phyloP scores from a whole-genome alignment of 2,888 invertebrate species.

The Hemithea aestivaria region DNA sequence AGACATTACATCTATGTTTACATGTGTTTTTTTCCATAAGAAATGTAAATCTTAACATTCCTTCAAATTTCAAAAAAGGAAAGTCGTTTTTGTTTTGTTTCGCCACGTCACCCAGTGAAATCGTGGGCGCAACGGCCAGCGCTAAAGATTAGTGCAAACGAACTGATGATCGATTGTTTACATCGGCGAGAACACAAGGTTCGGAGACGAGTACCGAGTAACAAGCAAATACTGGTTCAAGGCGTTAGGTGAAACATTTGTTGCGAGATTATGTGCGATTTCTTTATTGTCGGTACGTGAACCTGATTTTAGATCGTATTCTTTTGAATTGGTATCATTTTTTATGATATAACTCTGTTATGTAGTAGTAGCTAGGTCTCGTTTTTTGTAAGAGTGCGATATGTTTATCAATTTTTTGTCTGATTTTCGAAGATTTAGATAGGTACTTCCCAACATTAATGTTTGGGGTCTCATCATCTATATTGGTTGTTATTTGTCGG shows the following conservation, averaged over 20 bases:
- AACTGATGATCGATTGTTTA: slow-evolving; percentile 53
- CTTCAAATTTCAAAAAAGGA: slow-evolving; percentile 3
- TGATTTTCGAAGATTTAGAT: too few relatives aligned
- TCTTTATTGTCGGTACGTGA: background rate
- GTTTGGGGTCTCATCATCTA: too few relatives aligned
- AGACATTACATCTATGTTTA: too few relatives aligned
- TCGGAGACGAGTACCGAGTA: slow-evolving; percentile 4
- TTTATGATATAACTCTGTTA: too few relatives aligned
- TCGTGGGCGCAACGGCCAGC: slow-evolving; percentile 28
- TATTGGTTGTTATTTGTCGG: too few relatives aligned
- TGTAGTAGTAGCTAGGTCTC: too few relatives aligned
- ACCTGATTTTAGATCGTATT: too few relatives aligned
- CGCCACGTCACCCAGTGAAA: slow-evolving; percentile 23
- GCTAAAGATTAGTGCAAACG: slow-evolving; percentile 55
- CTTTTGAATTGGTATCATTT: too few relatives aligned
- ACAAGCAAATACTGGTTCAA: slow-evolving; percentile 12
- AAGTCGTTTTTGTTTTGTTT: slow-evolving; percentile 30
- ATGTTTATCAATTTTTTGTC: too few relatives aligned
- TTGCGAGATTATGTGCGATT: slow-evolving; percentile 1
- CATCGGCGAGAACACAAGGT: slow-evolving; percentile 53
- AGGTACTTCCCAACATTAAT: too few relatives aligned
- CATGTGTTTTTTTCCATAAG: background rate
- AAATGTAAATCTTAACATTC: too few relatives aligned
- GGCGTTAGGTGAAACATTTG: background rate
- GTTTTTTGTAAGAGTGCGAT: too few relatives aligned